Percentiles rank a stretch among this genome's conserved stretches.
Conservation (phyloP, 53 echinoderm and acorn worm species). For the Mesocentrotus franciscanus region DNA sequence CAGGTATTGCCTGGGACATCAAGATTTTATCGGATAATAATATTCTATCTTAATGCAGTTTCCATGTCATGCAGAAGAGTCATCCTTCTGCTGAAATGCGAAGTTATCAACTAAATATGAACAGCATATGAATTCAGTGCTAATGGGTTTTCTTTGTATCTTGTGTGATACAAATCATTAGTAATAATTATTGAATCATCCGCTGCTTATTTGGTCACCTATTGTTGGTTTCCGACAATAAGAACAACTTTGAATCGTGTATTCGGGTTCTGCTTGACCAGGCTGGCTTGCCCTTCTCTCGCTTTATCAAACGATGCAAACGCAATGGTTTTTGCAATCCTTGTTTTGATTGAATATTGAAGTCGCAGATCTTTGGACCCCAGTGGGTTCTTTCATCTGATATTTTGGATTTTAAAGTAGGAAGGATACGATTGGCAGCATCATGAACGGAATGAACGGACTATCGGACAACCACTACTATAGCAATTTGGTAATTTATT, state of each 20-base stretch:
- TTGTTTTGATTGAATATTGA: background rate
- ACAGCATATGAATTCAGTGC: background rate
- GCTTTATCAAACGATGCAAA: background rate
- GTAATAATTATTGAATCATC: background rate
- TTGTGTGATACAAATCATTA: background rate
- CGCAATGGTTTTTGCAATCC: background rate
- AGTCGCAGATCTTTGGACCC: background rate
- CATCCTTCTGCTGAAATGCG: background rate
- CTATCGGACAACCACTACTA: constrained; percentile 51
- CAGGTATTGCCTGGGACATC: background rate
- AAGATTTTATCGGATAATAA: background rate
- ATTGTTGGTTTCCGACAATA: background rate
- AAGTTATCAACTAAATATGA: background rate
- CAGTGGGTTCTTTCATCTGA: background rate
- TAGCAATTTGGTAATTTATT: constrained; percentile 61
- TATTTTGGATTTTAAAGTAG: background rate
- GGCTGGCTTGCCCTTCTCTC: background rate
- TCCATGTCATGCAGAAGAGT: background rate
- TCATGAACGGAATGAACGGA: constrained; percentile 60
- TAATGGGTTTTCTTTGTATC: background rate
- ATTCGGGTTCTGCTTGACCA: background rate
- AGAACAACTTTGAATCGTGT: background rate
- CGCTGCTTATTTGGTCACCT: background rate
- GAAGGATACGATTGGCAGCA: background rate
- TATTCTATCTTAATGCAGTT: background rate